Evolutionary conservation across 37 sponge, comb jelly and placozoan genomes (phyloP), one percentile per base, ranked within the genome.

Genomic region (Chondrosia reniformis): DNA sequence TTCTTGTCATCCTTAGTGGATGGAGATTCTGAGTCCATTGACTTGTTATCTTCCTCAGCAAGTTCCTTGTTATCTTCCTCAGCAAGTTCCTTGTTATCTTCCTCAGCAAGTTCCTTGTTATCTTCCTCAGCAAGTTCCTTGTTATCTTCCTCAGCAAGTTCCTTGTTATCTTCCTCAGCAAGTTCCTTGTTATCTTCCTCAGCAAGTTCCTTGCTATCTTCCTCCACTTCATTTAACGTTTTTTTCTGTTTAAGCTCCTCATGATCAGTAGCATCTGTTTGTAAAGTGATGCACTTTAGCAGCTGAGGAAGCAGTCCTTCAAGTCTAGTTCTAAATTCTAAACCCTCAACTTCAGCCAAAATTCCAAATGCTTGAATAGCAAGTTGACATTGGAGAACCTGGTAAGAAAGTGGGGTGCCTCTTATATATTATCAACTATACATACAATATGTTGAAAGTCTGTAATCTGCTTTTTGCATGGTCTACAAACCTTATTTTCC

Each of bases 381-480:
- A 22, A 94, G 36, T 52, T 84, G 75, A 52, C 71, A 84, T 45
- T 91, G 95, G 15, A 85, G 33, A 31, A 94, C 55, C 95, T 94
- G 74, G n/a, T n/a, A n/a, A n/a, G n/a, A n/a, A n/a, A n/a, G n/a
- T n/a, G n/a, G n/a, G n/a, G n/a, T n/a, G n/a, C n/a, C n/a, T n/a
- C n/a, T n/a, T n/a, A n/a, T n/a, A n/a, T n/a, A n/a, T n/a, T n/a
- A n/a, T n/a, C 28, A 19, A 59, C 7, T 19, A 59, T 13, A 59
- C 61, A 59, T 25, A 6, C 7, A 59, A 59, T 13, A 6, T 7
- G 28, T 6, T 59, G 61, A 59, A 25, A 19, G 7, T 59, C 28
- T 6, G n/a, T n/a, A n/a, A n/a, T n/a, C n/a, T n/a, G n/a, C n/a
- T n/a, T n/a, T n/a, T n/a, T n/a, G n/a, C n/a, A n/a, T n/a, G n/a